Percentiles rank a stretch among this genome's conserved stretches.
These are phyloP conservation scores for Glaucopsyche alexis DNA, from an alignment of 2,888 invertebrate genomes.

Conservation along the genomic window DNA sequence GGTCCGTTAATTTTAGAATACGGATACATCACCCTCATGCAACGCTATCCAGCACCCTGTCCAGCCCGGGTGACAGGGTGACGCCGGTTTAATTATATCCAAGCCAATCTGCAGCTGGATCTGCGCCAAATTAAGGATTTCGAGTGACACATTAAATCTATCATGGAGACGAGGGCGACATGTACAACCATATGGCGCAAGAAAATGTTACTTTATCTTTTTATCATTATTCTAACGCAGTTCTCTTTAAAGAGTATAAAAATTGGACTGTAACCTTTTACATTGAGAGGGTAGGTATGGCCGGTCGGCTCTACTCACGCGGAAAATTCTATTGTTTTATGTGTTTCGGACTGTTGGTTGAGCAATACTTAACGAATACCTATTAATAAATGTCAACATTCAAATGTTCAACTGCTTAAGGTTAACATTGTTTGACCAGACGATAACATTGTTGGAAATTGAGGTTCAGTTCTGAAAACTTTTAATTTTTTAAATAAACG, in stretches of 20 bases:
- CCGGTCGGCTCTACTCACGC: neutral
- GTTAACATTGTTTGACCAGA: neutral
- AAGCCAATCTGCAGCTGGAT: slow-evolving; percentile 12
- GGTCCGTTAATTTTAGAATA: slow-evolving; percentile 6
- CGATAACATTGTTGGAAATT: neutral
- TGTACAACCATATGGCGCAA: neutral
- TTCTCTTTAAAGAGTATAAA: neutral
- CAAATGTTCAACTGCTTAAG: neutral
- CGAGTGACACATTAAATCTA: neutral
- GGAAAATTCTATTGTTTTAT: slow-evolving; percentile 16
- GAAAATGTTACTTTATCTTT: neutral
- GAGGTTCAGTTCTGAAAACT: neutral
- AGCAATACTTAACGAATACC: neutral
- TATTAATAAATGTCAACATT: neutral
- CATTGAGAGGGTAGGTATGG: neutral
- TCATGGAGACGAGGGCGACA: neutral
- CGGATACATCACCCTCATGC: neutral
- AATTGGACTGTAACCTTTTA: neutral
- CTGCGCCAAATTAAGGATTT: slow-evolving; percentile 3
- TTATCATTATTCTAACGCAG: too few species aligned
- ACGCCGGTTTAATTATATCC: slow-evolving; percentile 18
- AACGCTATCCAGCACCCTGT: neutral
- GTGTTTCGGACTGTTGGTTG: neutral
- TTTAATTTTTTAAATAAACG: neutral
- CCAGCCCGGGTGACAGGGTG: neutral